Percentiles rank a stretch among this genome's conserved stretches.
Conservation (phyloP, 2,113 vertebrate species). For the Pedionomus torquatus region DNA sequence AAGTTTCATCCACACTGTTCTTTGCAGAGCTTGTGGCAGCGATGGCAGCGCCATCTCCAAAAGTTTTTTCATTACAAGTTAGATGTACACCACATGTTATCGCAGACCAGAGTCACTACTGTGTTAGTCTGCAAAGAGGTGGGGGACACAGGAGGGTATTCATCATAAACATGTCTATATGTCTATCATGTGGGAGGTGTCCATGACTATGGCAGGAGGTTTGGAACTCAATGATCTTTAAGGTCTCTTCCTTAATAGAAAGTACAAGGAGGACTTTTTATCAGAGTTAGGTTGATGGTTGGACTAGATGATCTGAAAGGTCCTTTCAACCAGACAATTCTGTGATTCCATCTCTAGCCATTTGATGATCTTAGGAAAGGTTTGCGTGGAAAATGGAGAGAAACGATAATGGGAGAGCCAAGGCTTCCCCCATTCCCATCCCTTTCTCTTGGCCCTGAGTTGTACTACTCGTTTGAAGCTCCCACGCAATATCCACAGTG, state of each 20-base stretch:
- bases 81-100: neutral
- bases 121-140: neutral
- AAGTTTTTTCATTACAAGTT: neutral
- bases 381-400: neutral
- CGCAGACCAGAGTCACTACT: neutral
- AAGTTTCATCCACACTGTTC: neutral
- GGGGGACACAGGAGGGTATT: neutral
- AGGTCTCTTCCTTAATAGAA: too few species aligned
- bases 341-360: too few species aligned
- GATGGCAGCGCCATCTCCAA: neutral
- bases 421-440: neutral
- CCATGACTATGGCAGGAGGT: too few species aligned
- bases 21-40: neutral
- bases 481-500: neutral
- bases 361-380: neutral
- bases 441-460: neutral
- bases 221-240: too few species aligned
- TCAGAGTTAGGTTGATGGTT: too few species aligned
- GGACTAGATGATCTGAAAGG: too few species aligned
- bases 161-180: accelerated
- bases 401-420: neutral
- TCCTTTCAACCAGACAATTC: too few species aligned
- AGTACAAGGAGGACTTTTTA: too few species aligned
- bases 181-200: too few species aligned
- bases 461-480: neutral